Evolutionary conservation across 2,113 vertebrate genomes (phyloP), one percentile per base, ranked within the genome.

Genomic region (Pyxicephalus adspersus): DNA sequence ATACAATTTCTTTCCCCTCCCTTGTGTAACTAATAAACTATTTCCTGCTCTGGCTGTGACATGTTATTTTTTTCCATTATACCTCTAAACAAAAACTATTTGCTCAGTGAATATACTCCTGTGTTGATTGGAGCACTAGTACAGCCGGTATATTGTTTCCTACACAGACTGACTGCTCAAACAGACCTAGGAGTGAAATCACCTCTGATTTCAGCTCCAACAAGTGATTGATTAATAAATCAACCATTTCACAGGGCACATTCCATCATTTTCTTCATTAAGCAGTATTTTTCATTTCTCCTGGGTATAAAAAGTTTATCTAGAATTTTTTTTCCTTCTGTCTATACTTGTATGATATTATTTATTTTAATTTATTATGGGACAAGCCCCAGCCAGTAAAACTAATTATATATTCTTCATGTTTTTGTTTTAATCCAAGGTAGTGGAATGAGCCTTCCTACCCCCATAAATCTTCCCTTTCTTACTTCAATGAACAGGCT

Each of bases 41-140:
- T 82, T 82, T 82, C 80, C 80, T 82, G 80, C 50, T 82, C 80
- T 75, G 71, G 80, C 70, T 50, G 80, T 82, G 80, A 82, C 80
- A 82, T 82, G 80, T 82, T 82, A 75, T 82, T 75, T 82, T 75
- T 82, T 82, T 82, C 70, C 80, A 82, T 82, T 82, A 82, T 82
- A 82, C 80, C 70, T 66, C 80, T 82, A 82, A 82, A 82, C 80
- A 82, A 82, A 82, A 82, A 82, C 80, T 82, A 75, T 82, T 82
- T 82, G 80, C 80, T 82, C 71, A 66, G 31, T 81, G 80, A 82
- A 82, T 82, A 75, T 58, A 82, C 25, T n/a, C 23, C 61, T 23
- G 80, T 22, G 80, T 50, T 82, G 80, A 66, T 75, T 75, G 67
- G 71, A 58, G 60, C 16, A 51, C 31, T 22, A 66, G 61, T 58